Evolutionary conservation across 2,888 invertebrate species (phyloP).

Genomic region (Anthophora plumipes): DNA sequence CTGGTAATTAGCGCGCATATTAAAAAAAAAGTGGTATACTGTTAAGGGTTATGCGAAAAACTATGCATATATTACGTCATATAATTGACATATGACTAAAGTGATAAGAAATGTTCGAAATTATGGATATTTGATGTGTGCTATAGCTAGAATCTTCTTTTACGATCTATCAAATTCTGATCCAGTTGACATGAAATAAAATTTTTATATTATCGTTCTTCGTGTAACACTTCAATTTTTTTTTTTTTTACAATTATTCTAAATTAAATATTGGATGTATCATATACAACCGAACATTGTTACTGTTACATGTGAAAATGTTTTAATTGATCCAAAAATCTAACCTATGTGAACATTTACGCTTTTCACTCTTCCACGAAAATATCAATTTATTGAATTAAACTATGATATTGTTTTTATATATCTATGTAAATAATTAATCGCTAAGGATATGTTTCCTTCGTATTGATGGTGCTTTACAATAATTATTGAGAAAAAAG

Average conservation of each 20-base stretch:
- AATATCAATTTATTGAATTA: conserved; percentile 18
- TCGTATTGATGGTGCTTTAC: conserved; percentile 49
- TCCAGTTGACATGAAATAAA: background rate
- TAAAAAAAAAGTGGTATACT: conserved; percentile 23
- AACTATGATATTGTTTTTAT: conserved; percentile 20
- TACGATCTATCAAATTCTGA: conserved; percentile 1
- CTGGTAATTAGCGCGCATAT: conserved; percentile 52
- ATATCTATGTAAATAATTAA: conserved; percentile 17
- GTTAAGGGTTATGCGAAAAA: conserved; percentile 32
- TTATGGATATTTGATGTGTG: conserved; percentile 39
- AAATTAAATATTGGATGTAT: conserved; percentile 1
- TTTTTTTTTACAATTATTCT: background rate
- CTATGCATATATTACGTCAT: conserved; percentile 39
- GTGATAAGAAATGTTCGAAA: conserved; percentile 41
- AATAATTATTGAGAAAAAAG: conserved; percentile 28
- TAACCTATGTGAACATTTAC: conserved; percentile 4
- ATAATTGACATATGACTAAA: conserved; percentile 35
- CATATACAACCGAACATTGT: conserved; percentile 26
- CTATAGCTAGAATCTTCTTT: conserved; percentile 18
- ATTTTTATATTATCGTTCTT: background rate
- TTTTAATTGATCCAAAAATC: conserved; percentile 31
- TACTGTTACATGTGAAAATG: conserved; percentile 29
- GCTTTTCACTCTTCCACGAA: conserved; percentile 23
- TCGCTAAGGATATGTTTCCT: conserved; percentile 42
- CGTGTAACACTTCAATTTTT: background rate